Base-by-base conservation (phyloP, 1,140 invertebrate species). In the Psix sp. region DNA sequence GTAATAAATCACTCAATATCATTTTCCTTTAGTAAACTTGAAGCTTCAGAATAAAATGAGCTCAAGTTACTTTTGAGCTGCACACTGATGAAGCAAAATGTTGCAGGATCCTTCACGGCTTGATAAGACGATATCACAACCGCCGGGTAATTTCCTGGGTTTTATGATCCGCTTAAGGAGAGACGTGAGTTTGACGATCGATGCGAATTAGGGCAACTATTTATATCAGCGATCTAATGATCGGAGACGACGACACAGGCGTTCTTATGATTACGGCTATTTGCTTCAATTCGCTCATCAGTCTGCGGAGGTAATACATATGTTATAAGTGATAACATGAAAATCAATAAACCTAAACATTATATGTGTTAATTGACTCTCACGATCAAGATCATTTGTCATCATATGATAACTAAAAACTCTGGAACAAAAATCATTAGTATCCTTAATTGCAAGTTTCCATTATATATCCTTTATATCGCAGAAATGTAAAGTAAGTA, bases 131-230 rank as follows among this genome's bases (percentile, higher is more conserved):
- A 63, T 84, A 84, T 84, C 82, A 72, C 70, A 73, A 75, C 56
- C 65, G 68, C 77, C 68, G 62, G 77, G 82, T 85, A 85, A 85
- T 85, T 85, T 85, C 83, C 83, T 82, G 83, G 75, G 76, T 84
- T 85, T 84, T 84, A 85, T 82, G 79, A 77, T 51, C 56, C 74
- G 78, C 80, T 80, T 79, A 80, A 79, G 74, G 77, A 77, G 77
- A 56, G 74, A 68, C 76, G 74, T 40, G 60, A 74, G 66, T 73
- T 77, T 78, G 67, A 77, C 80, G 79, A 81, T 77, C 77, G 75
- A 76, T 74, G 77, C 46, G 81, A 85, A 85, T 85, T 85, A 85
- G 82, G 80, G 73, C 76, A 79, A 71, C 74, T 74, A 77, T 76
- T 76, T 76, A 40, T 63, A 77, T 80, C 60, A 63, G 5, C 20